A percentile compares a stretch with the other conserved stretches of the same genome.
phyloP scores from a whole-genome alignment of 1,140 invertebrate genomes.

The Pachypeltis micranthus region DNA sequence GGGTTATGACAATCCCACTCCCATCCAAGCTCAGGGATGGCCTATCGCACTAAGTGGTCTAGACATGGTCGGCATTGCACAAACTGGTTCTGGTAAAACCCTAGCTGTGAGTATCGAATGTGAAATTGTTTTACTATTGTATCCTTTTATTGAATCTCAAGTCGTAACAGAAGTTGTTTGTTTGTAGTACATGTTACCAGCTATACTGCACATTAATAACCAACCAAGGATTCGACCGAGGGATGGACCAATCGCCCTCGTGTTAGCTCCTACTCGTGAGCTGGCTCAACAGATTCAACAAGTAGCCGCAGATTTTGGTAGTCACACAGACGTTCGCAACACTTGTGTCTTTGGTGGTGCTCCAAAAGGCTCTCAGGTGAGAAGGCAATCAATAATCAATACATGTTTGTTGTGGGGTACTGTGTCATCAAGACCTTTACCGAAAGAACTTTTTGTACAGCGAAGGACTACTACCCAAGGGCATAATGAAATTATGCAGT shows the following conservation, averaged over 20 bases:
- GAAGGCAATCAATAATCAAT: too few species aligned
- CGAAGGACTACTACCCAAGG: too few species aligned
- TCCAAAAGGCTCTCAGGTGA: constrained; percentile 26
- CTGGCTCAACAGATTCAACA: constrained; percentile 91
- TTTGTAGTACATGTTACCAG: constrained; percentile 54
- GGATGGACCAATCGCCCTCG: constrained; percentile 87
- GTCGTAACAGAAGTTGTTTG: not conserved
- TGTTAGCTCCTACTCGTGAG: constrained; percentile 91
- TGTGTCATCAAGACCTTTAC: too few species aligned
- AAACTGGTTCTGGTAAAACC: constrained; percentile 87
- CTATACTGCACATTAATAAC: constrained; percentile 89
- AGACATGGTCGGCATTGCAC: constrained; percentile 90
- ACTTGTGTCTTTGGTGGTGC: constrained; percentile 92
- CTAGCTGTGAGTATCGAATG: constrained; percentile 40
- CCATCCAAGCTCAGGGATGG: constrained; percentile 83
- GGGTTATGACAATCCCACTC: constrained; percentile 70
- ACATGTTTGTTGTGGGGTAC: too few species aligned
- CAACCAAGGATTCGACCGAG: constrained; percentile 67
- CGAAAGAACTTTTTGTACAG: too few species aligned
- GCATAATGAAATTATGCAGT: too few species aligned
- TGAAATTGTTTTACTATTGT: not conserved
- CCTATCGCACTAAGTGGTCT: constrained; percentile 82
- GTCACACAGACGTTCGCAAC: constrained; percentile 70
- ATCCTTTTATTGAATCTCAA: not conserved
- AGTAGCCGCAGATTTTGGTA: constrained; percentile 57